Percentiles rank a stretch among this genome's conserved stretches.
phyloP scores from a whole-genome alignment of 2,888 invertebrate genomes.

The Drosophila barbarae region DNA sequence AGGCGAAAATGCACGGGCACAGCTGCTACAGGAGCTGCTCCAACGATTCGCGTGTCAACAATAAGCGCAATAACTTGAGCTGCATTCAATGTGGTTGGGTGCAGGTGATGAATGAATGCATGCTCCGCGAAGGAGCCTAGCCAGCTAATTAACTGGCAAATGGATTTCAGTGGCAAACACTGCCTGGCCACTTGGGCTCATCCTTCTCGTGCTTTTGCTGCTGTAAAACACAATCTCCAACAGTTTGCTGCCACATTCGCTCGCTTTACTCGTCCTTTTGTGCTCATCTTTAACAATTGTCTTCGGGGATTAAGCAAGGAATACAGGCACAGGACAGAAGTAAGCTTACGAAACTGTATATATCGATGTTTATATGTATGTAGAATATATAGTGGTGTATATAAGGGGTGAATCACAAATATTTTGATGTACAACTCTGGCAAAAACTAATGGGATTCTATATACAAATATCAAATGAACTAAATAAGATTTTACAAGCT shows the following conservation, averaged over 20 bases:
- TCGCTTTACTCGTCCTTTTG: slow-evolving; percentile 12
- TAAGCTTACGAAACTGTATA: slow-evolving; percentile 19
- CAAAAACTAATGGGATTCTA: slow-evolving; percentile 26
- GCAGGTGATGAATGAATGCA: slow-evolving; percentile 47
- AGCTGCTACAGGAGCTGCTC: slow-evolving; percentile 57
- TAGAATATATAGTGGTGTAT: slow-evolving; percentile 27
- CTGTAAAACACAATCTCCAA: slow-evolving; percentile 26
- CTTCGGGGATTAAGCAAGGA: slow-evolving; percentile 34
- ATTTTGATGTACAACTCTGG: slow-evolving; percentile 45
- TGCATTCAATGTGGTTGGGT: slow-evolving; percentile 55
- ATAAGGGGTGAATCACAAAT: slow-evolving; percentile 58
- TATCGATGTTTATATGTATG: slow-evolving; percentile 3
- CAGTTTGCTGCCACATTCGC: slow-evolving; percentile 26
- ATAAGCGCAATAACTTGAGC: slow-evolving; percentile 73
- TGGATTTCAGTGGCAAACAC: slow-evolving; percentile 54
- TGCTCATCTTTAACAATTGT: slow-evolving; percentile 55
- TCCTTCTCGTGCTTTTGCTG: slow-evolving; percentile 10
- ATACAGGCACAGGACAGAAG: slow-evolving; percentile 10
- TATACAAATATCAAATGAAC: slow-evolving; percentile 37
- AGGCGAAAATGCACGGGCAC: slow-evolving; percentile 57
- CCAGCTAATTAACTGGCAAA: slow-evolving; percentile 70
- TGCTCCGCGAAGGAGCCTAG: slow-evolving; percentile 29
- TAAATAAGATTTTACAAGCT: slow-evolving; percentile 43
- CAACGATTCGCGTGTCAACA: slow-evolving; percentile 70
- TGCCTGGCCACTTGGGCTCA: slow-evolving; percentile 47